Conservation (phyloP, 1,140 invertebrate genomes). For the Bombus polaris region DNA sequence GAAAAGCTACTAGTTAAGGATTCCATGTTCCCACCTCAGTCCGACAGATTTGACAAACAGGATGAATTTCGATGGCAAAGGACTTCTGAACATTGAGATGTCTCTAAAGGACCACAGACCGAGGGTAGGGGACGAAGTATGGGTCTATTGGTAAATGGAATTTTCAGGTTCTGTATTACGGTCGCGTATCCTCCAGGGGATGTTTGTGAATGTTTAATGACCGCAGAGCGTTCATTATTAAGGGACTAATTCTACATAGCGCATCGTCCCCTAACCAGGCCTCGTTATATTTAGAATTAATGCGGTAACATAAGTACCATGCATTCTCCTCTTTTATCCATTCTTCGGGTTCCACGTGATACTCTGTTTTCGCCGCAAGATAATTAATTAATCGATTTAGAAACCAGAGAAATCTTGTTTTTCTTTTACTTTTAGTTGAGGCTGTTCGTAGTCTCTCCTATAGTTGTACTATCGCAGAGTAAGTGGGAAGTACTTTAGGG, state of each 20-base stretch:
- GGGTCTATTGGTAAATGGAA: slow-evolving; percentile 44
- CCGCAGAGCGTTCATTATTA: slow-evolving; percentile 44
- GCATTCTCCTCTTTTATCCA: too few species aligned
- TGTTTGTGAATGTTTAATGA: slow-evolving; percentile 41
- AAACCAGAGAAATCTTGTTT: too few species aligned
- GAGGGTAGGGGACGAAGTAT: not conserved
- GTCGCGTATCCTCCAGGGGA: not conserved
- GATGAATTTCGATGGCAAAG: not conserved
- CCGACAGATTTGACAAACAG: slow-evolving; percentile 14
- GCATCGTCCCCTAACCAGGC: not conserved
- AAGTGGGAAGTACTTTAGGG: too few species aligned
- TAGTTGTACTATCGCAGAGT: too few species aligned
- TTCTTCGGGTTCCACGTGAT: not conserved
- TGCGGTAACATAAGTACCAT: not conserved
- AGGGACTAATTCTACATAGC: slow-evolving; percentile 41
- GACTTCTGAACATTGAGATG: slow-evolving; percentile 38
- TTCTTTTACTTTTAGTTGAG: not conserved
- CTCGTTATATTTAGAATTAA: slow-evolving; percentile 30
- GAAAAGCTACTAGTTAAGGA: not conserved
- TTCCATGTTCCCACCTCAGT: not conserved
- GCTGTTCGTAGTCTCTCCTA: not conserved
- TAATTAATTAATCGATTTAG: not conserved
- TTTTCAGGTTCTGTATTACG: slow-evolving; percentile 27
- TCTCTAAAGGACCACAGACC: not conserved
- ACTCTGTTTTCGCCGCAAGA: not conserved